Conservation (phyloP, 2,888 invertebrate species). For the Ecliptopera silaceata region DNA sequence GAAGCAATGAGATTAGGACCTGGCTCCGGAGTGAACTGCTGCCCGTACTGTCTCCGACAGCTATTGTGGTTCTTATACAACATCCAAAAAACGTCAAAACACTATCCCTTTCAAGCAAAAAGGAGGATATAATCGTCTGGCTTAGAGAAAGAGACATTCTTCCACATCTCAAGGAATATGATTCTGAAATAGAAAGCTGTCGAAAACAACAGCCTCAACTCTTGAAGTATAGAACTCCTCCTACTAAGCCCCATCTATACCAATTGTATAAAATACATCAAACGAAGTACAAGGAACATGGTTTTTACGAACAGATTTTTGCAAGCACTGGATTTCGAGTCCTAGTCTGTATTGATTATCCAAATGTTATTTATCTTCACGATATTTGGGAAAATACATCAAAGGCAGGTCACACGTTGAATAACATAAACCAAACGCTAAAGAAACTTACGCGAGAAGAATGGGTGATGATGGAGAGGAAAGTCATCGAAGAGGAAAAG, state of each 20-base stretch:
- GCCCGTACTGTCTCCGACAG: constrained; percentile 3
- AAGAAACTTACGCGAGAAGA: not conserved
- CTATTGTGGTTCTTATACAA: constrained; percentile 20
- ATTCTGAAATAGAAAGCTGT: too few species aligned
- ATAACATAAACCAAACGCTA: not conserved
- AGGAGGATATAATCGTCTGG: constrained; percentile 18
- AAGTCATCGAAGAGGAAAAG: constrained; percentile 17
- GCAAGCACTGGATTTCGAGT: constrained; percentile 17
- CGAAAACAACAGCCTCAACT: too few species aligned
- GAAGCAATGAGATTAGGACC: not conserved
- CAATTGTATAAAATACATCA: constrained; percentile 14
- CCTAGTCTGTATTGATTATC: constrained; percentile 17
- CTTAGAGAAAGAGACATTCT: constrained; percentile 15
- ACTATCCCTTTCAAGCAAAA: constrained; percentile 1
- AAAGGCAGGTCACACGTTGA: not conserved
- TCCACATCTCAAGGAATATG: constrained; percentile 13
- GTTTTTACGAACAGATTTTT: constrained; percentile 26
- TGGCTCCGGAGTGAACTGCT: constrained; percentile 25
- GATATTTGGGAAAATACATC: not conserved
- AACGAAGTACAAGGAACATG: constrained; percentile 1
- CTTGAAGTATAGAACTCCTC: too few species aligned
- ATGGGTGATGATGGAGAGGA: constrained; percentile 10
- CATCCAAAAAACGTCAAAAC: not conserved
- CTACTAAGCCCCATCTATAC: constrained; percentile 23
- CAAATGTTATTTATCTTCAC: constrained; percentile 21